Conservation (phyloP, 1,140 invertebrate genomes). For the Dreissena polymorpha region DNA sequence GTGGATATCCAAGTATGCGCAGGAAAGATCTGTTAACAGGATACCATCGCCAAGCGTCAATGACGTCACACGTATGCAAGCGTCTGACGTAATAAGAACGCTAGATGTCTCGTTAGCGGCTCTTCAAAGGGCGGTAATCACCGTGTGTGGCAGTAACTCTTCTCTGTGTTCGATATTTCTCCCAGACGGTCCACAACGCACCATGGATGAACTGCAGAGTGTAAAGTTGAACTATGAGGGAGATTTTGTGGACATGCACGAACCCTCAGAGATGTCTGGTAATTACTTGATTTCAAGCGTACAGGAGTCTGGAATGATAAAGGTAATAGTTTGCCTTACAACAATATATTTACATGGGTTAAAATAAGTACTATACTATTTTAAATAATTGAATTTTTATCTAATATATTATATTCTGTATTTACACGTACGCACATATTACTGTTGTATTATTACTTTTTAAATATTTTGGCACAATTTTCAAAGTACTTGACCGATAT, state of each 20-base stretch:
- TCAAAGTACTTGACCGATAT: too few relatives aligned
- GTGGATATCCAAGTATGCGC: slow-evolving; percentile 47
- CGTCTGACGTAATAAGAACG: slow-evolving; percentile 15
- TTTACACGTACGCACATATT: too few relatives aligned
- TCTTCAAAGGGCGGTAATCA: slow-evolving; percentile 52
- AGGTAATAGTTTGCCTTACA: slow-evolving; percentile 42
- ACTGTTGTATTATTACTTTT: too few relatives aligned
- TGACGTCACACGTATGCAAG: slow-evolving; percentile 14
- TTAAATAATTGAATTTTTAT: too few relatives aligned
- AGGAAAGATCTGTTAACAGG: not conserved
- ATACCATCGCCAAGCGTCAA: not conserved
- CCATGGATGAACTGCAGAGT: slow-evolving; percentile 30
- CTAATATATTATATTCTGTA: too few relatives aligned
- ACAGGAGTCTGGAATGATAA: slow-evolving; percentile 47
- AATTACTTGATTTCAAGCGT: slow-evolving; percentile 58
- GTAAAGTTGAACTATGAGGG: slow-evolving; percentile 41
- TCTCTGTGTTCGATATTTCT: slow-evolving; percentile 64
- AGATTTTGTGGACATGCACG: slow-evolving; percentile 12
- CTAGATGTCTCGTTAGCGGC: slow-evolving; percentile 47
- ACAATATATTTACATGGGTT: too few relatives aligned
- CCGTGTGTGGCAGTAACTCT: slow-evolving; percentile 58
- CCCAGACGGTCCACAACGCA: not conserved
- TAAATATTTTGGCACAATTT: too few relatives aligned
- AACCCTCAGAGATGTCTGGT: not conserved
- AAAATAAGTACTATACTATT: too few relatives aligned